Conservation (phyloP, 1,140 invertebrate genomes). For the Spodoptera litura region DNA sequence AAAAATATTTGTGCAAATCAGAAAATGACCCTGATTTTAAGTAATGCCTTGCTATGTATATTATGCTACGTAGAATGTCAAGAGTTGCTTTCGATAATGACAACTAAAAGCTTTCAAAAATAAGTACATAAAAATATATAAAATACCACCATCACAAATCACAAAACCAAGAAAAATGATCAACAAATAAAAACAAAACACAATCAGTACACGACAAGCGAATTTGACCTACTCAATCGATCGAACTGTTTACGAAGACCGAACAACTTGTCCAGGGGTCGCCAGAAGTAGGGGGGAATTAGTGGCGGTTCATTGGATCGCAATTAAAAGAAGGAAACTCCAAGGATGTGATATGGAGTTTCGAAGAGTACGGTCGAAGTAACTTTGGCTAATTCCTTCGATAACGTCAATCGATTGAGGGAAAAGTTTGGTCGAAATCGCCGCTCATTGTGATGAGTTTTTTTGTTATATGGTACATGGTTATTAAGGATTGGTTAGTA, state of each 20-base stretch:
- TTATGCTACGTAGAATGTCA: too few relatives aligned
- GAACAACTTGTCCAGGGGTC: slow-evolving; percentile 49
- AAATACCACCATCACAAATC: too few relatives aligned
- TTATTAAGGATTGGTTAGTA: too few relatives aligned
- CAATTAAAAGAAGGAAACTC: slow-evolving; percentile 73
- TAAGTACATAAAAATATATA: too few relatives aligned
- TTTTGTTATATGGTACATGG: neutral
- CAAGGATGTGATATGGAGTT: slow-evolving; percentile 59
- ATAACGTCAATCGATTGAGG: slow-evolving; percentile 43
- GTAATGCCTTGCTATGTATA: too few relatives aligned
- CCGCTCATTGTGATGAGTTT: slow-evolving; percentile 18
- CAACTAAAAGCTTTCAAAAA: too few relatives aligned
- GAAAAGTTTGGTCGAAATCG: neutral
- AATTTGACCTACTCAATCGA: slow-evolving; percentile 38
- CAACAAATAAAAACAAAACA: slow-evolving; percentile 15
- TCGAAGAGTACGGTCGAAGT: slow-evolving; percentile 40
- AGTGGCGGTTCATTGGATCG: slow-evolving; percentile 74
- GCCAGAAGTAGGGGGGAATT: slow-evolving; percentile 59
- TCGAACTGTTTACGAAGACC: slow-evolving; percentile 59
- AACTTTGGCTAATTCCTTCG: slow-evolving; percentile 54
- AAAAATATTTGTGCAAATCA: too few relatives aligned
- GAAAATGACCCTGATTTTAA: too few relatives aligned
- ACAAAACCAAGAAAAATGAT: neutral
- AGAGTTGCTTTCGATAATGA: too few relatives aligned
- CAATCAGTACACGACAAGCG: slow-evolving; percentile 2